phyloP scores from a whole-genome alignment of 2,888 invertebrate species.

The Urechis unicinctus region DNA sequence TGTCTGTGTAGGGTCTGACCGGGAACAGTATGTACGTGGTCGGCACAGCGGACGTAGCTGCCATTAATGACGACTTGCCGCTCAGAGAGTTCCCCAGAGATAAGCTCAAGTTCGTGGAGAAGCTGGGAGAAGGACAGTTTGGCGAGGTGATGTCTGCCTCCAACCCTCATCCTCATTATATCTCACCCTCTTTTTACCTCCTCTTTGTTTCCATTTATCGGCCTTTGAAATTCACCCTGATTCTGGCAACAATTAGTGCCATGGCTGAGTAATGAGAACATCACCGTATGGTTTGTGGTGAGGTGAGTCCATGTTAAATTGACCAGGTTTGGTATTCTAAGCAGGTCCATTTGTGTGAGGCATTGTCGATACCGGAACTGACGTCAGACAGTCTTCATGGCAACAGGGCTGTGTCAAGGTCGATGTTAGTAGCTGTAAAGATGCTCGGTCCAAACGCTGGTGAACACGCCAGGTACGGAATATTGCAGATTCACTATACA shows the following conservation, averaged over 20 bases:
- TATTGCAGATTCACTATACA: no score
- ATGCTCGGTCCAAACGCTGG: conserved; percentile 73
- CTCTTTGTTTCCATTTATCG: no score
- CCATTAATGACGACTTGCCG: neutral
- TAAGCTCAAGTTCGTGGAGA: conserved; percentile 76
- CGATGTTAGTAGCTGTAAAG: conserved; percentile 76
- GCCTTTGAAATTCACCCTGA: no score
- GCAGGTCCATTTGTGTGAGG: conserved; percentile 74
- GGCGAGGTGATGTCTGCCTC: conserved; percentile 81
- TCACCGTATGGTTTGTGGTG: conserved; percentile 77
- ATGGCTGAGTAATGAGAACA: conserved; percentile 33
- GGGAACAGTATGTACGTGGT: conserved; percentile 55
- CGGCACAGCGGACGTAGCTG: conserved; percentile 41
- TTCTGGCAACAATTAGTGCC: no score
- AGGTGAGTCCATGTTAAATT: conserved; percentile 31
- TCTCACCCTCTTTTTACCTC: no score
- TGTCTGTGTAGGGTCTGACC: no score
- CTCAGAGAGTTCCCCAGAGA: conserved; percentile 76
- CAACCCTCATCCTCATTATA: no score
- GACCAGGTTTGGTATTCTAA: neutral
- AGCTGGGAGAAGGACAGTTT: conserved; percentile 80
- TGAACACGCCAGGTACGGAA: conserved; percentile 66
- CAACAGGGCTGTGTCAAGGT: conserved; percentile 59
- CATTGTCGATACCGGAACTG: conserved; percentile 63
- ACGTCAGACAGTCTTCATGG: conserved; percentile 39